These are phyloP conservation scores for Triplophysa dalaica DNA, from an alignment of 2,113 vertebrate species.

Conservation along the genomic window DNA sequence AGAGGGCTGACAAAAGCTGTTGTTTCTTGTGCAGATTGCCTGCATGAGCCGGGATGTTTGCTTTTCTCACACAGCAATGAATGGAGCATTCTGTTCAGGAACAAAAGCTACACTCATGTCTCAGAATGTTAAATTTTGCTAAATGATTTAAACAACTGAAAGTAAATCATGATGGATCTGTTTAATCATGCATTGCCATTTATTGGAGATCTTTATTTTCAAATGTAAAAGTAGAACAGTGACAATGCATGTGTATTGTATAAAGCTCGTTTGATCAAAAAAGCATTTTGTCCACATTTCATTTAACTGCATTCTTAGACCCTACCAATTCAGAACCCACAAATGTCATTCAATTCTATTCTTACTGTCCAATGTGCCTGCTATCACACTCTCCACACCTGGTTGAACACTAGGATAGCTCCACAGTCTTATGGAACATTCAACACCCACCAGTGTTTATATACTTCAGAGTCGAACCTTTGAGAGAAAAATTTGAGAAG, in stretches of 20 bases:
- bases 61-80: neutral
- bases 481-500: slow-evolving; percentile 28
- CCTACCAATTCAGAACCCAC: neutral
- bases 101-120: slow-evolving; percentile 27
- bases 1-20: slow-evolving; percentile 35
- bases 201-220: too few species aligned
- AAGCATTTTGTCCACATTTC: too few species aligned
- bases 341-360: neutral
- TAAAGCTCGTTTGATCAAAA: too few species aligned
- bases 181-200: too few species aligned
- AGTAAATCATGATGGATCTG: neutral
- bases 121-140: slow-evolving; percentile 14
- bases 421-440: slow-evolving; percentile 28
- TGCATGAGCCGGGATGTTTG: slow-evolving; percentile 20
- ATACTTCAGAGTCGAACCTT: slow-evolving; percentile 18
- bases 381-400: neutral
- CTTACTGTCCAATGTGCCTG: neutral
- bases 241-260: too few species aligned
- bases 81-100: slow-evolving; percentile 27
- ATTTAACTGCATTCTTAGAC: neutral
- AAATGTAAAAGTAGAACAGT: too few species aligned
- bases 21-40: slow-evolving; percentile 31
- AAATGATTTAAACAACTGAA: neutral
- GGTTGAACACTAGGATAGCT: neutral
- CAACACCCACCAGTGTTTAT: slow-evolving; percentile 16